Conservation (phyloP, 2,797 vertebrate species). For the Hyperoplus lanceolatus region DNA sequence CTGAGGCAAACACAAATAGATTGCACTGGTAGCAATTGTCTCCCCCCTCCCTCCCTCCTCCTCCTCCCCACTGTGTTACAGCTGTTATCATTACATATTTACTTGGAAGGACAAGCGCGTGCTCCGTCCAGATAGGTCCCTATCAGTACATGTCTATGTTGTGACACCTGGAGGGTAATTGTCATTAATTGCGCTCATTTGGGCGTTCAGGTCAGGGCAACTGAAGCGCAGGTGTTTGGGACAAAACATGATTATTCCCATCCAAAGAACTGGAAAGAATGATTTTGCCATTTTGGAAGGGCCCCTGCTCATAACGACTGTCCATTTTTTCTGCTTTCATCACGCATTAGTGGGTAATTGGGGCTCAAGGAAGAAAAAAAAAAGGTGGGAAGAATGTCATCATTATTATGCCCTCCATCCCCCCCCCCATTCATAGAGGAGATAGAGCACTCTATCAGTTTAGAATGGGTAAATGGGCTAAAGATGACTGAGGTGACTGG, state of each 20-base stretch:
- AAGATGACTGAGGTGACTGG: constrained; percentile 50
- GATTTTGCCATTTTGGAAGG: constrained; percentile 80
- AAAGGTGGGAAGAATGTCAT: constrained; percentile 72
- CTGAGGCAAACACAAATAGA: constrained; percentile 86
- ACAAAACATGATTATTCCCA: constrained; percentile 85
- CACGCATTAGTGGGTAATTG: constrained; percentile 84
- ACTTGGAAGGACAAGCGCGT: constrained; percentile 82
- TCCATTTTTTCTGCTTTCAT: constrained; percentile 87
- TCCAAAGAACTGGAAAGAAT: constrained; percentile 80
- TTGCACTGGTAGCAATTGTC: constrained; percentile 76
- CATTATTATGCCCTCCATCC: constrained; percentile 74
- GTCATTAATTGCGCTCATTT: constrained; percentile 92
- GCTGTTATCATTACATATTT: constrained; percentile 91
- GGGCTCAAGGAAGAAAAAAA: constrained; percentile 56
- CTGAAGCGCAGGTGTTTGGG: constrained; percentile 90
- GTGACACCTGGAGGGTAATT: constrained; percentile 90
- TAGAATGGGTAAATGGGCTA: constrained; percentile 41
- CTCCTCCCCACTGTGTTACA: constrained; percentile 80
- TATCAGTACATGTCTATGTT: constrained; percentile 88
- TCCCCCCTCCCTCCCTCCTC: constrained; percentile 14
- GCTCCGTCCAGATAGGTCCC: constrained; percentile 82
- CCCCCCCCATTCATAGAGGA: constrained; percentile 65
- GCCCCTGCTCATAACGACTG: constrained; percentile 69
- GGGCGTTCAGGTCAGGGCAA: constrained; percentile 83
- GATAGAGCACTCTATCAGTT: constrained; percentile 64